A percentile compares a stretch with the other conserved stretches of the same genome.
Evolutionary conservation across 2,797 vertebrate species (phyloP).

Genomic region (Brotula barbata): DNA sequence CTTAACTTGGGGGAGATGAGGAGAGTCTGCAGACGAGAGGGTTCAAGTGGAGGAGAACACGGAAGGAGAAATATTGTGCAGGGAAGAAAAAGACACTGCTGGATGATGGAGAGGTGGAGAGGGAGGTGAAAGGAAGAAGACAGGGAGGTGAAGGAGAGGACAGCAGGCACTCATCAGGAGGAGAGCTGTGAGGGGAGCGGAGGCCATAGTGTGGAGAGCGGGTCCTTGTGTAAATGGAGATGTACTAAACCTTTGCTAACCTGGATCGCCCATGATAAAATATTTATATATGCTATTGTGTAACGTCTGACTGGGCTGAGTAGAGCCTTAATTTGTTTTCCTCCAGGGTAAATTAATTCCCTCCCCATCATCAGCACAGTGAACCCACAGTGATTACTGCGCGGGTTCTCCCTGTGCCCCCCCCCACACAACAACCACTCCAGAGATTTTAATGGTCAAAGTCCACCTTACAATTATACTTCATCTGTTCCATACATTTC

Average conservation of each 20-base stretch:
- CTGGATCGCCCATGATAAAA: conserved; percentile 82
- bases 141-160: conserved; percentile 69
- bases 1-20: conserved; percentile 40
- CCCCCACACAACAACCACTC: conserved; percentile 70
- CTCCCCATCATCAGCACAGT: conserved; percentile 77
- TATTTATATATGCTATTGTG: conserved; percentile 88
- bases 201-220: conserved; percentile 70
- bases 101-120: conserved; percentile 52
- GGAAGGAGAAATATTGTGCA: conserved; percentile 23
- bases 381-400: conserved; percentile 76
- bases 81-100: conserved; percentile 27
- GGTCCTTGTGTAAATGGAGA: conserved; percentile 81
- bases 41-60: conserved; percentile 27
- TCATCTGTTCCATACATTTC: conserved; percentile 79
- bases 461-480: conserved; percentile 82
- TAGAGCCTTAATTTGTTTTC: conserved; percentile 83
- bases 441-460: conserved; percentile 79
- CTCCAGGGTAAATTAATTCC: conserved; percentile 81
- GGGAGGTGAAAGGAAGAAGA: conserved; percentile 56
- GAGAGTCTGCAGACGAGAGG: conserved; percentile 13
- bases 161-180: conserved; percentile 67
- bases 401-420: conserved; percentile 50
- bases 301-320: conserved; percentile 67
- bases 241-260: conserved; percentile 84
- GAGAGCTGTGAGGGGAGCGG: conserved; percentile 62